Conservation (phyloP, 2,888 invertebrate genomes). For the Tetranychus piercei region DNA sequence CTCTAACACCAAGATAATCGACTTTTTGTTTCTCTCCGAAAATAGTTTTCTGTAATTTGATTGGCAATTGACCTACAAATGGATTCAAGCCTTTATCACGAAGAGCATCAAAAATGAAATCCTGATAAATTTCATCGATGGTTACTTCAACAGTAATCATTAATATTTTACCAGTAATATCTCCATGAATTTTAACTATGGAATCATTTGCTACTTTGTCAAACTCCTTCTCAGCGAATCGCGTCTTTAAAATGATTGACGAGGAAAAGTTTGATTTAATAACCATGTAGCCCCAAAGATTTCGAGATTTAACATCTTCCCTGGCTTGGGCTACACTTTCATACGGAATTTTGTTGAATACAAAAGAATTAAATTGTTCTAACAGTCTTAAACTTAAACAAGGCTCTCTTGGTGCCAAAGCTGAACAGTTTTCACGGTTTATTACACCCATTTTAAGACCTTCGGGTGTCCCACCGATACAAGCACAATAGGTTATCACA, state of each 20-base stretch:
- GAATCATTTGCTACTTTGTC: constrained; percentile 1
- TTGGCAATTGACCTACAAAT: constrained; percentile 37
- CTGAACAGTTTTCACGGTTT: constrained; percentile 1
- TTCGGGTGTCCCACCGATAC: constrained; percentile 11
- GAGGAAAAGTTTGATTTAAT: background rate
- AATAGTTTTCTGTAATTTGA: constrained; percentile 26
- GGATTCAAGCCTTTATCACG: background rate
- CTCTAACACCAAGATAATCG: constrained; percentile 12
- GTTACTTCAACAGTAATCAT: constrained; percentile 11
- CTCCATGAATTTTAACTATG: constrained; percentile 6
- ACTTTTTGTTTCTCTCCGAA: constrained; percentile 15
- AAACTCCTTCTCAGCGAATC: background rate
- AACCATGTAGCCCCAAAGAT: constrained; percentile 8
- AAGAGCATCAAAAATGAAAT: constrained; percentile 1
- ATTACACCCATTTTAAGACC: constrained; percentile 9
- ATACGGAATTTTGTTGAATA: constrained; percentile 9
- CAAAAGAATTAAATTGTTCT: background rate
- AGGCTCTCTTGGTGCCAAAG: background rate
- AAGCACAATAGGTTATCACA: background rate
- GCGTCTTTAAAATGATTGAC: background rate
- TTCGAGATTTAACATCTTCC: background rate
- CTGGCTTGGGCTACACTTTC: background rate
- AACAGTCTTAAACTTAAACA: constrained; percentile 1
- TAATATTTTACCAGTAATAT: constrained; percentile 6
- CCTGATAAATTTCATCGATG: background rate